Evolutionary conservation across 2,113 vertebrate species (phyloP), one percentile per base, ranked within the genome.

Genomic region (Nothocercus julius): DNA sequence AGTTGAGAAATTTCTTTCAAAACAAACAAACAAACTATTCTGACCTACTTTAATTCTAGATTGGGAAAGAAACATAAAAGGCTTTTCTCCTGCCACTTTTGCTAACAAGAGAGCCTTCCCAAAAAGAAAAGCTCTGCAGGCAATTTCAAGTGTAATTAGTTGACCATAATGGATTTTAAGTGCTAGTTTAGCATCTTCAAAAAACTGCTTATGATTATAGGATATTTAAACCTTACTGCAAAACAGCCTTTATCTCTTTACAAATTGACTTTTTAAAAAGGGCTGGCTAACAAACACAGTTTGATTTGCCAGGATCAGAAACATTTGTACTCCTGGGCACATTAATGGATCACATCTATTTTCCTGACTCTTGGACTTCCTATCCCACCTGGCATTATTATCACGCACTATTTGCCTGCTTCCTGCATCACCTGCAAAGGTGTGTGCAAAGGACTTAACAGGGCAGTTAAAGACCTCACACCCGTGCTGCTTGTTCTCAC

Each of bases 41-140:
- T 93, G 93, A 90, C 90, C 94, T 87, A 90, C 67, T 95, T 96
- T 66, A 85, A 93, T 28, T 86, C 64, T 28, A 79, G 66, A 82
- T 73, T 40, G 72, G 75, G 73, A 64, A 91, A 87, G 24, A 88
- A 73, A 86, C 22, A 56, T 81, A 62, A 91, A 91, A 90, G 49
- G n/a, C 5, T 53, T 69, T 76, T 81, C 91, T 84, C 70, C 75
- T 84, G 53, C 42, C 47, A 68, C 40, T 94, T 74, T 5, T 74
- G 44, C 83, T 54, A 90, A 59, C 69, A 81, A 78, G 38, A 78
- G 40, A 94, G 74, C 62, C 69, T 75, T 88, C 76, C 77, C 64
- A 61, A 87, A 94, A 51, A 66, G 36, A 70, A 84, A 82, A 82
- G 69, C 58, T 92, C 66, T 54, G 67, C 77, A 84, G 62, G 66